phyloP scores from a whole-genome alignment of 2,888 invertebrate genomes.

The Anarsia innoxiella region DNA sequence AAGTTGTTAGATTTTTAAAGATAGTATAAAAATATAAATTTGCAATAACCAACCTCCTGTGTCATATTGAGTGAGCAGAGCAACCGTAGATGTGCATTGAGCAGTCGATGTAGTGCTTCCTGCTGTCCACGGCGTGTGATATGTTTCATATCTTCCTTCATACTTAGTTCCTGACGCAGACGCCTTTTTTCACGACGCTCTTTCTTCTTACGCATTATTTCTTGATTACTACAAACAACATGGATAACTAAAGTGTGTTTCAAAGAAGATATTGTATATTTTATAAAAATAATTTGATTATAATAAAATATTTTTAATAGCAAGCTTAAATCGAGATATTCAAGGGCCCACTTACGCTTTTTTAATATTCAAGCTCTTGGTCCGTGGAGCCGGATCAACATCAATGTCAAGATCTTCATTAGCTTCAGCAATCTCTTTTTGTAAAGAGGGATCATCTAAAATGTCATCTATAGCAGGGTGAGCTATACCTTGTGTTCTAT shows the following conservation, averaged over 20 bases:
- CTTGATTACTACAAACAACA: slow-evolving; percentile 41
- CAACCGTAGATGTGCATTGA: slow-evolving; percentile 80
- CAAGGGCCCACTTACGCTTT: slow-evolving; percentile 47
- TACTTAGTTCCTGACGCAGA: slow-evolving; percentile 47
- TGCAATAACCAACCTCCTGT: slow-evolving; percentile 40
- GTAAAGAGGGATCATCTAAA: slow-evolving; percentile 44
- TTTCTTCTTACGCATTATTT: slow-evolving; percentile 46
- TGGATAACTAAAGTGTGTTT: too few relatives aligned
- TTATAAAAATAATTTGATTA: too few relatives aligned
- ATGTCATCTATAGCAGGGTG: slow-evolving; percentile 58
- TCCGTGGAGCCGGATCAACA: slow-evolving; percentile 17
- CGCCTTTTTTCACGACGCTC: slow-evolving; percentile 47
- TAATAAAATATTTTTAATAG: too few relatives aligned
- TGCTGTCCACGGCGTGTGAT: slow-evolving; percentile 62
- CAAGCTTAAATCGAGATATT: too few relatives aligned
- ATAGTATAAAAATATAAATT: not conserved
- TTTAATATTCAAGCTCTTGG: slow-evolving; percentile 48
- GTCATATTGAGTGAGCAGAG: slow-evolving; percentile 77
- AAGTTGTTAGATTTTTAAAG: too few relatives aligned
- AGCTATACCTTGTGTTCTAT: slow-evolving; percentile 42
- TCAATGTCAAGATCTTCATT: slow-evolving; percentile 39
- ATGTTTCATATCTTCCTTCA: slow-evolving; percentile 53
- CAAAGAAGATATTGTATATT: too few relatives aligned
- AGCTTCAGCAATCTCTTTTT: slow-evolving; percentile 40
- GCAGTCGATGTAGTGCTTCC: slow-evolving; percentile 72